Percentiles rank a stretch among this genome's conserved stretches.
These are phyloP conservation scores for Listrodromus nycthemerus DNA, from an alignment of 2,888 invertebrate species.

Conservation along the genomic window DNA sequence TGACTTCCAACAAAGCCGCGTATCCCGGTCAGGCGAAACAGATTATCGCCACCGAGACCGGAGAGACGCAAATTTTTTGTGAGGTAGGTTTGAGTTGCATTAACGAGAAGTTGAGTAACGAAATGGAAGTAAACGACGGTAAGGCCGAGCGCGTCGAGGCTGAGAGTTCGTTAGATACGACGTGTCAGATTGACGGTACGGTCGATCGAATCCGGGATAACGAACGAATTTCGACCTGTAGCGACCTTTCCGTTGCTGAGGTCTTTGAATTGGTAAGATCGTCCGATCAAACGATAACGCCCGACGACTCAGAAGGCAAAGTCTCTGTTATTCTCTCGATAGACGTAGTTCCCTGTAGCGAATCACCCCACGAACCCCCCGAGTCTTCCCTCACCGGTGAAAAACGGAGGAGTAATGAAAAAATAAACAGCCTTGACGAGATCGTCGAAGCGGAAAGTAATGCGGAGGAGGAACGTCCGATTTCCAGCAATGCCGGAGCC, in stretches of 20 bases:
- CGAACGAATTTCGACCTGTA: neutral
- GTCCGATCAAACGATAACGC: conserved; percentile 39
- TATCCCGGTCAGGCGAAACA: conserved; percentile 91
- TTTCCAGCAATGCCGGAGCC: neutral
- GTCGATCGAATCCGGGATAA: conserved; percentile 39
- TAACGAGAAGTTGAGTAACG: conserved; percentile 68
- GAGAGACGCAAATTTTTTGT: conserved; percentile 78
- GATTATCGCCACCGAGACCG: conserved; percentile 85
- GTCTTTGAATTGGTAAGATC: conserved; percentile 21
- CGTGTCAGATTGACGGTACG: conserved; percentile 14
- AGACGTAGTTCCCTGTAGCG: conserved; percentile 33
- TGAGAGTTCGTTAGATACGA: conserved; percentile 26
- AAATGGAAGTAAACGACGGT: conserved; percentile 53
- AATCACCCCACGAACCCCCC: neutral
- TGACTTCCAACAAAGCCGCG: conserved; percentile 82
- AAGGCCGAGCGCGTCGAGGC: conserved; percentile 44
- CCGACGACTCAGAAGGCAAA: conserved; percentile 60
- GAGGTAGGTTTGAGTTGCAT: conserved; percentile 78
- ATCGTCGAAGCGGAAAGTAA: neutral
- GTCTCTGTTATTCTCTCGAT: conserved; percentile 52
- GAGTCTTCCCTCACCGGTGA: neutral
- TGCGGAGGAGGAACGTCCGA: neutral
- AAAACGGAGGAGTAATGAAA: neutral
- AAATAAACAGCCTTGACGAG: neutral
- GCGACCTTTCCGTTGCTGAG: conserved; percentile 22